phyloP scores from a whole-genome alignment of 2,113 vertebrate species.

The Ovibos moschatus region DNA sequence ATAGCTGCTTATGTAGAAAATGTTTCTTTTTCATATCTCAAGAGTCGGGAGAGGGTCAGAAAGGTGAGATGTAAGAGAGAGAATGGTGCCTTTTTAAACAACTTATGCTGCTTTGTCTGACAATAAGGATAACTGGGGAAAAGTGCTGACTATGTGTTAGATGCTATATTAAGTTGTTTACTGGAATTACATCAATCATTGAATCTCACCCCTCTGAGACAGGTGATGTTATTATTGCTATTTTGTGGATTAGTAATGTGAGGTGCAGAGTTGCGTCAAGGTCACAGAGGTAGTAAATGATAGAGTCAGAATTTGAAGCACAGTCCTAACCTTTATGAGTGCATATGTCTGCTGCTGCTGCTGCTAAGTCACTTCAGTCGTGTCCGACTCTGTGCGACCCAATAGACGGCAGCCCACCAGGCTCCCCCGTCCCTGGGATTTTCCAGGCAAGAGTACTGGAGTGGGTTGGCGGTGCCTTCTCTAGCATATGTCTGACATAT shows the following conservation, averaged over 20 bases:
- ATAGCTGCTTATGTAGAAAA: background rate
- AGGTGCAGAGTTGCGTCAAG: background rate
- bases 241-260: background rate
- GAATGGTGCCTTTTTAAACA: background rate
- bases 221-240: background rate
- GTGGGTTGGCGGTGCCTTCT: background rate
- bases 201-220: background rate
- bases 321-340: background rate
- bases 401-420: background rate
- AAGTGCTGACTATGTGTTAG: background rate
- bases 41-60: background rate
- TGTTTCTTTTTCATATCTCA: background rate
- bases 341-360: background rate
- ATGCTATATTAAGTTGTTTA: background rate
- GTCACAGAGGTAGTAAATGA: background rate
- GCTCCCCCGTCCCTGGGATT: background rate
- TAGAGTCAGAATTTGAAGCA: background rate
- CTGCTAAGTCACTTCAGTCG: rapidly evolving
- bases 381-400: background rate
- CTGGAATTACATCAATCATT: background rate
- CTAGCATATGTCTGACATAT: background rate
- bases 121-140: background rate
- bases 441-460: background rate
- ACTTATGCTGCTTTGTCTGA: background rate
- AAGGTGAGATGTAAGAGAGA: background rate